These are phyloP conservation scores for Pangasius mekongensis DNA, from an alignment of 2,797 vertebrate species.

Conservation along the genomic window DNA sequence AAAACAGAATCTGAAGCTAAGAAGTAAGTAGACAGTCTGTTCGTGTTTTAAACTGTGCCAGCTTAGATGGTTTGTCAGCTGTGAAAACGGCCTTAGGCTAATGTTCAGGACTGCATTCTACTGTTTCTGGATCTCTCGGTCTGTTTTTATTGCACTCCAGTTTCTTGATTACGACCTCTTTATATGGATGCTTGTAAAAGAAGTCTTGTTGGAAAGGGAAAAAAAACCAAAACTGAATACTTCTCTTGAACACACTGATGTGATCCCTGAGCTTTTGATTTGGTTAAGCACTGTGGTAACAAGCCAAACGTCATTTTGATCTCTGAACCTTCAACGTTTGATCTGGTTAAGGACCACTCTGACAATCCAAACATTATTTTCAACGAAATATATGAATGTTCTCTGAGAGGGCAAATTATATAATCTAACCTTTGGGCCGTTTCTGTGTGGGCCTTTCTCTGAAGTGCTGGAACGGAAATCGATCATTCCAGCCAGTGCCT, in stretches of 20 bases:
- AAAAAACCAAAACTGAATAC: background rate
- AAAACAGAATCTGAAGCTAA: background rate
- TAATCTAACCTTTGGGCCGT: background rate
- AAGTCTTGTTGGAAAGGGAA: background rate
- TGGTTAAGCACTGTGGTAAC: background rate
- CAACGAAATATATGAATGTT: background rate
- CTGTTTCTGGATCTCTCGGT: background rate
- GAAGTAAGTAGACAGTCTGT: too few relatives aligned
- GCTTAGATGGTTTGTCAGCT: background rate
- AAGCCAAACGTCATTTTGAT: background rate
- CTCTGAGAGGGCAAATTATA: background rate
- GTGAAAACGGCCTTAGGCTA: background rate
- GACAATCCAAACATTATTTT: background rate
- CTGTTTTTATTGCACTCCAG: background rate
- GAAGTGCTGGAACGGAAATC: background rate
- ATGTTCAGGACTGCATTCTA: background rate
- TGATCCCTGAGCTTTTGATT: background rate
- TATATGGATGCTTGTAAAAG: background rate
- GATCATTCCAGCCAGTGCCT: background rate
- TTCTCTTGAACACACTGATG: background rate
- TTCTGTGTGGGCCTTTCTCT: background rate
- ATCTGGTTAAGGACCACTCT: background rate
- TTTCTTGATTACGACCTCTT: background rate
- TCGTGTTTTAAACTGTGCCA: background rate
- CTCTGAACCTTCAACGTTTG: background rate